Evolutionary conservation across 64 coral and sea anemone genomes (phyloP).

Genomic region (Pocillopora verrucosa): DNA sequence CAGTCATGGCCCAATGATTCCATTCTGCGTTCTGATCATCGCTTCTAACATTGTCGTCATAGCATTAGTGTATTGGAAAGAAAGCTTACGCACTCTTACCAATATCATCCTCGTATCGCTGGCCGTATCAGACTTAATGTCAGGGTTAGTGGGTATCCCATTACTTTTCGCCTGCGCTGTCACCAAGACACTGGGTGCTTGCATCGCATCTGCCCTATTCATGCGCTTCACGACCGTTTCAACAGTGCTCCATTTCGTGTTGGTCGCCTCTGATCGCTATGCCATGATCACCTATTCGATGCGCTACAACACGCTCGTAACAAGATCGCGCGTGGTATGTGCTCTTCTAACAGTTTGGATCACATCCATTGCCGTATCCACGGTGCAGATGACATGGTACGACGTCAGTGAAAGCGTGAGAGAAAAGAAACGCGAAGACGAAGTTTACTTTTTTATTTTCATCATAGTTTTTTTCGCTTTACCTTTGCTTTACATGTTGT

Average conservation of each 20-base stretch:
- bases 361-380: conserved; percentile 5
- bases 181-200: neutral
- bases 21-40: conserved; percentile 35
- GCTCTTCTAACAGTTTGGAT: conserved; percentile 33
- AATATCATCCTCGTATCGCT: conserved; percentile 62
- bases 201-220: conserved; percentile 28
- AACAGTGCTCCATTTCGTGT: conserved; percentile 63
- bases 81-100: conserved; percentile 36
- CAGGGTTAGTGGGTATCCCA: conserved; percentile 49
- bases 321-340: neutral
- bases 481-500: conserved; percentile 40
- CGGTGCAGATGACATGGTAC: conserved; percentile 59
- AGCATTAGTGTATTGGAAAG: conserved; percentile 33
- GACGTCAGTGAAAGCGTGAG: neutral
- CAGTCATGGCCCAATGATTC: neutral
- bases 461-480: conserved; percentile 45
- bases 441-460: conserved; percentile 35
- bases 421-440: conserved; percentile 13
- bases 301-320: conserved; percentile 41
- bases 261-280: conserved; percentile 63
- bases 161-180: conserved; percentile 29
- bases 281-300: conserved; percentile 49
- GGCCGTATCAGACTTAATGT: conserved; percentile 65
- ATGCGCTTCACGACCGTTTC: conserved; percentile 66
- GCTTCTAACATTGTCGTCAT: conserved; percentile 51